Evolutionary conservation across 2,113 vertebrate genomes (phyloP).

Genomic region (western clawed frog (Xenopus tropicalis)): UCB_Xtro_10.0 CM004447.2:131101001-131101500

Average conservation of each 20-base stretch:
- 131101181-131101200: conserved; percentile 43
- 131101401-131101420: no score
- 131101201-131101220: conserved; percentile 34
- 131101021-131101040: conserved; percentile 32
- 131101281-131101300: no score
- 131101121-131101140: conserved; percentile 43
- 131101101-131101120: conserved; percentile 41
- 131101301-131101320: no score
- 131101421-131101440: no score
- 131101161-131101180: conserved; percentile 41
- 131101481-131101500: no score
- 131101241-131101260: conserved; percentile 26
- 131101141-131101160: conserved; percentile 44
- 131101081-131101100: conserved; percentile 27
- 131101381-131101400: no score
- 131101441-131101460: no score
- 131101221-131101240: conserved; percentile 22
- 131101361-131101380: no score
- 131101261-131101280: conserved; percentile 17
- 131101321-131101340: no score
- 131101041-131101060: conserved; percentile 31
- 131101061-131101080: conserved; percentile 31
- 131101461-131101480: no score
- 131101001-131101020: conserved; percentile 24
- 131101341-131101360: no score